These are phyloP conservation scores for Endomychus coccineus DNA, from an alignment of 2,888 invertebrate genomes.

Conservation along the genomic window DNA sequence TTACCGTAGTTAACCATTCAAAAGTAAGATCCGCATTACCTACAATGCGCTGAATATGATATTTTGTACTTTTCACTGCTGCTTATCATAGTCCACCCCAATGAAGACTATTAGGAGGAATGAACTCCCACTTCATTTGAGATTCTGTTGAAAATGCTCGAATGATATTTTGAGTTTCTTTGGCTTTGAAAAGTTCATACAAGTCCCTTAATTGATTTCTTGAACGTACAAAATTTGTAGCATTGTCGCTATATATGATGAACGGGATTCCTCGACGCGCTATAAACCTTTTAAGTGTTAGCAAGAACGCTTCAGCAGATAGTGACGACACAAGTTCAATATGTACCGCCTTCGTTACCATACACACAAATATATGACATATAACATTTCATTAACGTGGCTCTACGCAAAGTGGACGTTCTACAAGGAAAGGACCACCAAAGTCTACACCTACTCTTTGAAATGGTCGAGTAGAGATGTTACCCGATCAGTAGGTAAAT, in stretches of 20 bases:
- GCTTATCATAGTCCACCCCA: conserved; percentile 34
- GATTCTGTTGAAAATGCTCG: too few species aligned
- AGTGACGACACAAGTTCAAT: conserved; percentile 11
- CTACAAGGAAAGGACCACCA: conserved; percentile 12
- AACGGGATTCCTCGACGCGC: conserved; percentile 11
- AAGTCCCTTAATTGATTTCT: conserved; percentile 11
- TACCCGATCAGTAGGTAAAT: too few species aligned
- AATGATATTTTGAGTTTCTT: too few species aligned
- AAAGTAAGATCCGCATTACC: too few species aligned
- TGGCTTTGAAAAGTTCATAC: conserved; percentile 4
- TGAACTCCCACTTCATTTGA: too few species aligned
- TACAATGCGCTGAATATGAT: conserved; percentile 24
- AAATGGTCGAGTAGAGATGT: too few species aligned
- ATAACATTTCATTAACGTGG: conserved; percentile 9
- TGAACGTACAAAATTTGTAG: conserved; percentile 17
- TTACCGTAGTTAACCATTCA: conserved; percentile 29
- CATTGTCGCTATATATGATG: conserved; percentile 11
- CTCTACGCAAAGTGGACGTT: conserved; percentile 6
- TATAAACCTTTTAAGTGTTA: conserved; percentile 16
- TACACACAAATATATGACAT: conserved; percentile 15
- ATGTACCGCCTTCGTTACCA: conserved; percentile 16
- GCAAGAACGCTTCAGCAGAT: conserved; percentile 12
- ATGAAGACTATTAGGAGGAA: too few species aligned
- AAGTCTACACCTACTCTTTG: too few species aligned
- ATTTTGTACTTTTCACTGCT: conserved; percentile 28